Evolutionary conservation across 2,113 vertebrate species (phyloP), one percentile per base, ranked within the genome.

Genomic region (Furnarius figulus): DNA sequence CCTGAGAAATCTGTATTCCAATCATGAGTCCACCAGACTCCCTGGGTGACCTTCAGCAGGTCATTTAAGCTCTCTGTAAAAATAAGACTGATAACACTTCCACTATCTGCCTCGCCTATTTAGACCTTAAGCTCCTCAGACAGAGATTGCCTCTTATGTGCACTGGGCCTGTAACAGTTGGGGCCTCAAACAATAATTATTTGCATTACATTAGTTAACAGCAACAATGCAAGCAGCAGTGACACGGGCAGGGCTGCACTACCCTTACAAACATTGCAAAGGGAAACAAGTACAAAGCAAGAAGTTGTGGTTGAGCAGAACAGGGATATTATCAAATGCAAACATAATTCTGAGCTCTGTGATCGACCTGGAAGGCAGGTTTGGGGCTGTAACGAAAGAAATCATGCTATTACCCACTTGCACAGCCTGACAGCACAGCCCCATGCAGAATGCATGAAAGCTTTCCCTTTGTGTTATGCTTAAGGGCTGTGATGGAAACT

Each of bases 41-140:
- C 87, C 65, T 22, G 55, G 1, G 67, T 87, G 96, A 96, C 96
- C 95, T 94, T 74, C 28, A 2, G 83, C 86, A 82, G 90, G 92
- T 90, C 95, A 82, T 91, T 95, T 24, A 65, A 91, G 80, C 95
- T 87, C 86, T 70, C 76, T 89, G 88, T 72, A 86, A 84, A 94
- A 96, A 67, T 63, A 65, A 89, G 91, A 61, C 66, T 68, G 76
- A 81, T 93, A 96, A 90, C 78, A 70, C 25, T 78, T 93, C 72
- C 74, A 52, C 81, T 92, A 52, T 90, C 94, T 96, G 72, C 85
- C 78, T 77, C 72, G 73, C 70, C 85, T 94, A 8, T 72, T 95
- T 76, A 75, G 95, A 81, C 85, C 90, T 82, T 58, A 42, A 90
- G 88, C 80, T 96, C 67, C 87, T 91, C 87, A 79, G 81, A 46